Percentiles rank a stretch among this genome's conserved stretches.
Evolutionary conservation across 2,113 vertebrate genomes (phyloP).

Genomic region (Lynx canadensis): DNA sequence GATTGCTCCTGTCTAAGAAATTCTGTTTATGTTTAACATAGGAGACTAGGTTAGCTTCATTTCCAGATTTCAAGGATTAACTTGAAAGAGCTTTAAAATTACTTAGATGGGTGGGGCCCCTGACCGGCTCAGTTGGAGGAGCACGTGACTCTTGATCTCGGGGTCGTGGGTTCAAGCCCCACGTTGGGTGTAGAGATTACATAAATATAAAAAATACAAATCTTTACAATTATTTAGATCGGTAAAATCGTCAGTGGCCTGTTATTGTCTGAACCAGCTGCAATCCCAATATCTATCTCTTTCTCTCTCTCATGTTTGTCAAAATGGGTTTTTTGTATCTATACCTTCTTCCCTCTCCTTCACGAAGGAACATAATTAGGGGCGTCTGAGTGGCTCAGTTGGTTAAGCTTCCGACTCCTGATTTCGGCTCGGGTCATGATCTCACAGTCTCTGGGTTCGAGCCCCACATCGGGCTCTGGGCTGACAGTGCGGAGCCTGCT

Average conservation of each 20-base stretch:
- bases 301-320: not conserved
- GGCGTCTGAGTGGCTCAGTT: too few relatives aligned
- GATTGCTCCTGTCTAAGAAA: not conserved
- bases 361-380: not conserved
- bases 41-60: not conserved
- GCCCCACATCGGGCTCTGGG: too few relatives aligned
- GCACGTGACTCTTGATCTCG: not conserved
- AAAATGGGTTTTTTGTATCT: not conserved
- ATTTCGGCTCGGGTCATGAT: too few relatives aligned
- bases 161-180: not conserved
- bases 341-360: not conserved
- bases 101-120: not conserved
- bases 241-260: not conserved
- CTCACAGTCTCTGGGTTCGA: too few relatives aligned
- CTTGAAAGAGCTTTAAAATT: conserved; percentile 22
- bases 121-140: not conserved
- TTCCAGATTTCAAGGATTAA: conserved; percentile 29
- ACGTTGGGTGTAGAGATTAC: not conserved
- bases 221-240: not conserved
- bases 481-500: too few relatives aligned
- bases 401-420: too few relatives aligned
- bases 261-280: not conserved
- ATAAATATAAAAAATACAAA: not conserved
- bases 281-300: not conserved
- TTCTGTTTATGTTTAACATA: not conserved